Percentiles rank a stretch among this genome's conserved stretches.
These are phyloP conservation scores for Delichon dasypus DNA, from an alignment of 2,797 vertebrate genomes.

Conservation along the genomic window DNA sequence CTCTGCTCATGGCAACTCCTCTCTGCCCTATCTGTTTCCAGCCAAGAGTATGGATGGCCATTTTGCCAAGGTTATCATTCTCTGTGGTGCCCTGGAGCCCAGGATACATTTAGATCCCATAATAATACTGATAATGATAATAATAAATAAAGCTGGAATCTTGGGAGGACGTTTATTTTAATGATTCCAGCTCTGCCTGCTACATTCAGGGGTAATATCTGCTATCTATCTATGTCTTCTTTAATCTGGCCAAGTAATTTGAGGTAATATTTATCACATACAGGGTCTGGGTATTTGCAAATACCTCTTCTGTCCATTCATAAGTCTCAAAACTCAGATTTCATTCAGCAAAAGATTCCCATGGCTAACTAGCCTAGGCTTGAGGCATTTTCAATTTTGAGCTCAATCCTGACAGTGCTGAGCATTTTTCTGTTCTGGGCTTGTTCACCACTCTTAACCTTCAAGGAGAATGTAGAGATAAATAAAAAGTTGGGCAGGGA, in stretches of 20 bases:
- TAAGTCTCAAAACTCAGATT: background rate
- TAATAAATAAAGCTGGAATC: conserved; percentile 63
- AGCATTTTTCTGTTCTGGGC: background rate
- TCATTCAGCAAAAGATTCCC: background rate
- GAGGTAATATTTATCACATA: conserved; percentile 54
- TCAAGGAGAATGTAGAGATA: background rate
- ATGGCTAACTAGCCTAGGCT: background rate
- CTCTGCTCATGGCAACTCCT: background rate
- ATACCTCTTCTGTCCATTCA: background rate
- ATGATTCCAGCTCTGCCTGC: conserved; percentile 50
- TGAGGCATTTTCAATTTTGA: background rate
- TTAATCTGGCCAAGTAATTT: conserved; percentile 64
- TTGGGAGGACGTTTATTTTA: conserved; percentile 65
- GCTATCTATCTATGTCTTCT: conserved; percentile 52
- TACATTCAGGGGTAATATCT: conserved; percentile 35
- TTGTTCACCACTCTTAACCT: background rate
- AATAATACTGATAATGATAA: conserved; percentile 56
- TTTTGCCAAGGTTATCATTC: conserved; percentile 46
- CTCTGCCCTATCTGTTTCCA: background rate
- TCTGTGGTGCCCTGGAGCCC: conserved; percentile 48
- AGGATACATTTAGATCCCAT: conserved; percentile 31
- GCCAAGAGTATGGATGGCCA: conserved; percentile 16
- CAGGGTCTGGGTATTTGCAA: conserved; percentile 24
- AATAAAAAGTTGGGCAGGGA: background rate
- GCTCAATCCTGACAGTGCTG: background rate